A percentile compares a stretch with the other conserved stretches of the same genome.
Conservation (phyloP, 2,113 vertebrate species). For the Sander lucioperca region DNA sequence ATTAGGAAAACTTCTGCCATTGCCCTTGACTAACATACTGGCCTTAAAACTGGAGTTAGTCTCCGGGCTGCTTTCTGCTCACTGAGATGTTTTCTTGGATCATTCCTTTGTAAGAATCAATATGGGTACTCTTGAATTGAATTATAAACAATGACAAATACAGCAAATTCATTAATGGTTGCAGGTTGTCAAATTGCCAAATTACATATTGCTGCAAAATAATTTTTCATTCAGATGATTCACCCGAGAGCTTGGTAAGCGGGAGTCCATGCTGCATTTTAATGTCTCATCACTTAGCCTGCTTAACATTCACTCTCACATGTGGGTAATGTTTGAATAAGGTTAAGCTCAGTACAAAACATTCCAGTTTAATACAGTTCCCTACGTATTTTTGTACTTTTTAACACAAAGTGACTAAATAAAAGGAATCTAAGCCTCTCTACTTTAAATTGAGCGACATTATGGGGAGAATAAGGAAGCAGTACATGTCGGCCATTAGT, state of each 20-base stretch:
- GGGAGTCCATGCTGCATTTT: constrained; percentile 46
- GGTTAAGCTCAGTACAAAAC: constrained; percentile 19
- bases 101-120: constrained; percentile 50
- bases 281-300: constrained; percentile 42
- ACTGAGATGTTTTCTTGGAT: constrained; percentile 20
- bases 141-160: background rate
- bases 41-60: background rate
- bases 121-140: constrained; percentile 11
- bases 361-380: background rate
- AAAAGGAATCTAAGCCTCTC: background rate
- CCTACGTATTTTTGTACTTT: constrained; percentile 4
- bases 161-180: background rate
- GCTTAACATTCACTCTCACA: constrained; percentile 40
- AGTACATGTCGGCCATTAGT: constrained; percentile 28
- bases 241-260: constrained; percentile 25
- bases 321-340: constrained; percentile 14
- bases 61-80: constrained; percentile 5
- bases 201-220: constrained; percentile 11
- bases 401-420: background rate
- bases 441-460: constrained; percentile 8
- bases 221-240: constrained; percentile 47
- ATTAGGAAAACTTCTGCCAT: background rate
- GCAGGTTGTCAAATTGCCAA: constrained; percentile 26
- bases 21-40: background rate
- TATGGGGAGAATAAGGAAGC: constrained; percentile 3